A percentile compares a stretch with the other conserved stretches of the same genome.
phyloP scores from a whole-genome alignment of 2,888 invertebrate species.

The Pedicia rivosa region DNA sequence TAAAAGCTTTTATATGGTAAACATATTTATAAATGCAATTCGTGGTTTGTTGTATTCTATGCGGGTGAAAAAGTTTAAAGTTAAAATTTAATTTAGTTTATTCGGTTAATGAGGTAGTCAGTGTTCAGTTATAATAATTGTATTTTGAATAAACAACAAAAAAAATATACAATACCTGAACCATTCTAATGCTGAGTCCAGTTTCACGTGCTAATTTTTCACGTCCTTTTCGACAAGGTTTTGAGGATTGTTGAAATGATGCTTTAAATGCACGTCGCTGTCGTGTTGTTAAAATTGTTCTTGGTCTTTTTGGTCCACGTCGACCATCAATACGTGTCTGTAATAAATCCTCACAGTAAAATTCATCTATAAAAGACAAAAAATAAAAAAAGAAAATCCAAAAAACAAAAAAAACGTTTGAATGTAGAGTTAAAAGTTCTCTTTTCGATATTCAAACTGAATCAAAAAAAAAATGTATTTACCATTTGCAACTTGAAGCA shows the following conservation, averaged over 20 bases:
- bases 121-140: no score
- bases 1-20: no score
- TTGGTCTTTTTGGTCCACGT: slow-evolving; percentile 61
- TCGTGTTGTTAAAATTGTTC: slow-evolving; percentile 69
- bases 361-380: slow-evolving; percentile 29
- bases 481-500: slow-evolving; percentile 44
- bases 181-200: slow-evolving; percentile 66
- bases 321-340: slow-evolving; percentile 45
- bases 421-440: no score
- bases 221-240: slow-evolving; percentile 67
- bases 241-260: slow-evolving; percentile 71
- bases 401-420: slow-evolving; percentile 1
- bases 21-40: no score
- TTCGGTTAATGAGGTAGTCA: no score
- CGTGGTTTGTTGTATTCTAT: no score
- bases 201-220: slow-evolving; percentile 73
- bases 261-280: slow-evolving; percentile 71
- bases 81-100: no score
- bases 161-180: slow-evolving; percentile 42
- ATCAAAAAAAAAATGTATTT: no score
- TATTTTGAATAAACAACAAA: no score
- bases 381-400: background rate
- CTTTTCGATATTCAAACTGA: no score
- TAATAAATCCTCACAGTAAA: slow-evolving; percentile 42
- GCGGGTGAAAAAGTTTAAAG: no score